These are phyloP conservation scores for Campylomormyrus numenius DNA, from an alignment of 2,113 vertebrate species.

Conservation along the genomic window DNA sequence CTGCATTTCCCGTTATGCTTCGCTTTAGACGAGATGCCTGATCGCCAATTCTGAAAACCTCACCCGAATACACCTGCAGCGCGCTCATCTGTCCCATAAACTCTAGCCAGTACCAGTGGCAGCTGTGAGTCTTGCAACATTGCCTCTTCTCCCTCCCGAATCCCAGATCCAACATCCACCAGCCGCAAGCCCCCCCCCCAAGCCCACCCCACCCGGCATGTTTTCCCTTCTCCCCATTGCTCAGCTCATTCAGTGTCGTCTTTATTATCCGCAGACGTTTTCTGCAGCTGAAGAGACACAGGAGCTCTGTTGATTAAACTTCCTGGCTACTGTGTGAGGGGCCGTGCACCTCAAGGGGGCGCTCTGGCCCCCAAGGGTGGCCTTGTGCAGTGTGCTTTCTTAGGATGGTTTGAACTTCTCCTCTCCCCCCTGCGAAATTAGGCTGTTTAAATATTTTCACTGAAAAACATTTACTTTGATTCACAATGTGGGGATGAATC, in stretches of 20 bases:
- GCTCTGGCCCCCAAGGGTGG: background rate
- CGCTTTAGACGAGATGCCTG: constrained; percentile 26
- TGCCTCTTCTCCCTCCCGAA: constrained; percentile 26
- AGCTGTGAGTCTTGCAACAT: constrained; percentile 33
- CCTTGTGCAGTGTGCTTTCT: background rate
- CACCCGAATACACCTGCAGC: constrained; percentile 34
- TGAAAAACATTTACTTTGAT: background rate
- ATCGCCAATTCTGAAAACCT: constrained; percentile 38
- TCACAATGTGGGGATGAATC: background rate
- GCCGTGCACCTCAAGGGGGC: background rate
- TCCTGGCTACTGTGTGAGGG: background rate
- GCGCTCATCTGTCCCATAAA: constrained; percentile 32
- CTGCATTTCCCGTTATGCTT: constrained; percentile 23
- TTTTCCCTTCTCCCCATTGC: constrained; percentile 8
- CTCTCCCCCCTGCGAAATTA: background rate
- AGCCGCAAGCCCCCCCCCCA: background rate
- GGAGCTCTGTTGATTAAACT: background rate
- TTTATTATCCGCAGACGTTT: constrained; percentile 23
- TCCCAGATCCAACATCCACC: constrained; percentile 23
- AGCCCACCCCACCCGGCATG: background rate
- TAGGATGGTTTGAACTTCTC: background rate
- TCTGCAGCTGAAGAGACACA: background rate
- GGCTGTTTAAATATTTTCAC: background rate
- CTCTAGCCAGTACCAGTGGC: constrained; percentile 29
- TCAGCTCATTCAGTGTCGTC: constrained; percentile 2